Conservation (phyloP, 2,113 vertebrate genomes). For the Daboia siamensis region DNA sequence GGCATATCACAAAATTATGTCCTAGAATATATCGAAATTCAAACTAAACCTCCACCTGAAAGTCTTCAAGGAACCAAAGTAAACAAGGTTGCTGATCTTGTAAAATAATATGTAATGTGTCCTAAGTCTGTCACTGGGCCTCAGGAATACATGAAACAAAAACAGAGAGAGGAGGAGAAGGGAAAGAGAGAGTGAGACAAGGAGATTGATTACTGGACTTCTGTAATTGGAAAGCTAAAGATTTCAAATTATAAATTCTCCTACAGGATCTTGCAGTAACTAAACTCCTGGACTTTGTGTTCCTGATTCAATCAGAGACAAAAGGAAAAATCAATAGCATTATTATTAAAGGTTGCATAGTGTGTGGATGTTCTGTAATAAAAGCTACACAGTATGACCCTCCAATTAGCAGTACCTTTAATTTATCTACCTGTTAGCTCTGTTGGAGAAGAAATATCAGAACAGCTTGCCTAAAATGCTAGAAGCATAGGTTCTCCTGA, state of each 20-base stretch:
- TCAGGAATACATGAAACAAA: not conserved
- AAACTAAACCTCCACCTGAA: not conserved
- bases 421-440: not conserved
- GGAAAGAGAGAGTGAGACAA: not conserved
- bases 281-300: not conserved
- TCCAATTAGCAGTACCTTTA: not conserved
- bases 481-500: not conserved
- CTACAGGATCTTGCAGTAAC: not conserved
- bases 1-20: not conserved
- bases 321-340: not conserved
- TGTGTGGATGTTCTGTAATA: not conserved
- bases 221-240: not conserved
- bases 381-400: not conserved
- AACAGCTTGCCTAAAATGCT: not conserved
- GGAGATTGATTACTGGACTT: not conserved
- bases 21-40: not conserved
- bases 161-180: not conserved
- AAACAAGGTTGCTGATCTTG: not conserved
- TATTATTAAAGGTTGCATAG: slow-evolving; percentile 1
- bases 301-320: not conserved
- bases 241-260: not conserved
- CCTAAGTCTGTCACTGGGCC: not conserved
- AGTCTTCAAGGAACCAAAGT: not conserved
- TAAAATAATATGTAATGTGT: not conserved
- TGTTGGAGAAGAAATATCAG: not conserved